Base-by-base conservation (phyloP, 2,888 invertebrate species). In the Malachius bipustulatus region DNA sequence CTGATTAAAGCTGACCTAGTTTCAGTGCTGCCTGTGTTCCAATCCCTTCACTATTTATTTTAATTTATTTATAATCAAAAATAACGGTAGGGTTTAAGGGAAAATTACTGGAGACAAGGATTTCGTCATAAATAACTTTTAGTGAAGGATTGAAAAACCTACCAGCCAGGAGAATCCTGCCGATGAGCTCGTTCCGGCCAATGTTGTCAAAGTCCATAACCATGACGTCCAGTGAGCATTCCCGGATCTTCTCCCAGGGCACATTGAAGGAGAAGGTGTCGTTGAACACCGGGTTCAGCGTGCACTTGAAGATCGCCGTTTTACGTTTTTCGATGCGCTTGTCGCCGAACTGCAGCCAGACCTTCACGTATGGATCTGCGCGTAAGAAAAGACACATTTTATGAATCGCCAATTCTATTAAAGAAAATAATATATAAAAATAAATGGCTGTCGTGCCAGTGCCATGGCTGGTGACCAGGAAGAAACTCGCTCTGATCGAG, bases 121-220 rank as follows among this genome's bases (percentile, higher is more conserved):
- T n/a, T n/a, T n/a, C n/a, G n/a, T n/a, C n/a, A n/a, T n/a, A n/a
- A n/a, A n/a, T n/a, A n/a, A n/a, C n/a, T n/a, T n/a, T n/a, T n/a
- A n/a, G n/a, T n/a, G n/a, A n/a, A n/a, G n/a, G n/a, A n/a, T n/a
- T n/a, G n/a, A 19, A 14, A 16, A 11, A 47, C 67, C 69, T 60
- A 81, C 93, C 91, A 56, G 91, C 93, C 54, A 93, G 71, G 48
- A 89, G 75, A 66, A 94, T 91, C 58, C 91, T 75, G 9, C 90
- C 90, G 55, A 90, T 90, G 49, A 90, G 73, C 64, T 90, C 90
- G 58, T 90, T 90, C 46, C 90, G 69, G 32, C 93, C 93, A 49
- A 94, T 88, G 62, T 93, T 91, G 64, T 94, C 94, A 62, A 91
- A 93, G 66, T 94, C 94, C 93, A 94, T 94, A 39, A 93, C 91